A percentile compares a stretch with the other conserved stretches of the same genome.
These are phyloP conservation scores for Puntigrus tetrazona DNA, from an alignment of 2,113 vertebrate genomes.

Conservation along the genomic window DNA sequence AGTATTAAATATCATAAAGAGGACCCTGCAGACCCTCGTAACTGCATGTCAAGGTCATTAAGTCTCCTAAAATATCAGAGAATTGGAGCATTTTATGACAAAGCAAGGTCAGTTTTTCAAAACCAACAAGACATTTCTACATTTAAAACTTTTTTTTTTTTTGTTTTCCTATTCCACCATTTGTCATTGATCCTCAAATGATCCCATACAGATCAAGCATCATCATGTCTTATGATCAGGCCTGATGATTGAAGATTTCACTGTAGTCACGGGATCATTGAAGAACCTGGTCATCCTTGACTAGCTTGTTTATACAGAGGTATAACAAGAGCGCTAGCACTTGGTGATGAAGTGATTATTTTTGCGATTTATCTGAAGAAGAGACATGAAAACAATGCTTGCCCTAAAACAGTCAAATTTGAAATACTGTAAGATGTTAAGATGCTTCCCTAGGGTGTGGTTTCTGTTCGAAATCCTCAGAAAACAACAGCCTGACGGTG, in stretches of 20 bases:
- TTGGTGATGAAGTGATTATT: neutral
- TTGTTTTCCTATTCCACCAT: too few relatives aligned
- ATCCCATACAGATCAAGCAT: neutral
- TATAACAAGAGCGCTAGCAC: neutral
- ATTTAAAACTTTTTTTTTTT: neutral
- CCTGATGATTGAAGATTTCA: neutral
- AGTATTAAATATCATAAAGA: neutral
- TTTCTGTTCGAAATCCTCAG: neutral
- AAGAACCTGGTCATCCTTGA: neutral
- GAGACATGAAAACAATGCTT: neutral
- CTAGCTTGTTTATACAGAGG: neutral
- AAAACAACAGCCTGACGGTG: constrained; percentile 9
- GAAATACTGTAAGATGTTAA: neutral
- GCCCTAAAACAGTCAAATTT: constrained; percentile 1
- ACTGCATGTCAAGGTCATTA: neutral
- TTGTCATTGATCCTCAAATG: neutral
- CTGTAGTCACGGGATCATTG: neutral
- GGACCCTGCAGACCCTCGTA: neutral
- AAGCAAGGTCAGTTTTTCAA: neutral
- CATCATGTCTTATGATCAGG: neutral
- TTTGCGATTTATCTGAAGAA: neutral
- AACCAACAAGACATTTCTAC: neutral
- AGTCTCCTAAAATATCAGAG: neutral
- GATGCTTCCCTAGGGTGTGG: neutral
- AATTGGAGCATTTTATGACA: neutral